Evolutionary conservation across 2,113 vertebrate species (phyloP), one percentile per base, ranked within the genome.

Genomic region (Megalops atlanticus): DNA sequence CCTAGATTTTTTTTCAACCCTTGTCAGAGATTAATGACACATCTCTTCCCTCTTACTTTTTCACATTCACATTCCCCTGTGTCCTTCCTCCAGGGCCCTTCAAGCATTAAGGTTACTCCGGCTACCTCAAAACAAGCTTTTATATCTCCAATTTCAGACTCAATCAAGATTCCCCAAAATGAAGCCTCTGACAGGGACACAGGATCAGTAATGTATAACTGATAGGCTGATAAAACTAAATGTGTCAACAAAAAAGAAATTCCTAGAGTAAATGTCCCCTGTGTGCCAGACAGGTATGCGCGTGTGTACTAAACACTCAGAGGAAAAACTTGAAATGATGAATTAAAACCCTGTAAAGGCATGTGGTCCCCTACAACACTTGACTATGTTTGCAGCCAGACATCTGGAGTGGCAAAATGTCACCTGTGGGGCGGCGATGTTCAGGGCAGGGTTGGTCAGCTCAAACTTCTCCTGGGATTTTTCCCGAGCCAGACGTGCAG

Each of bases 381-480:
- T n/a, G n/a, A n/a, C n/a, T 6, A 6, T 45, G 43, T 14, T 14
- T 45, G 7, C 43, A 45, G 43, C 14, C 7, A 45, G n/a, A 68
- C n/a, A 5, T 31, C 38, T 73, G 18, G 15, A 2, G 33, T 4
- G 4, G 5, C 64, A n/a, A n/a, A 39, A 14, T 70, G n/a, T 92
- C 89, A 99, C 98, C 96, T 98, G 97, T 81, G 96, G 97, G n/a
- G 97, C 90, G 0, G 94, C 84, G 38, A 98, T 94, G 36, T 41
- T 96, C 15, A 98, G 94, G 3, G 95, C 96, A 0, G 97, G 94
- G 68, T 95, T 96, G 84, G 93, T 95, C 81, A 99, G 89, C 84
- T 99, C 97, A 0, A 94, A 94, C 43, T 98, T 98, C 84, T 99
- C 98, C 89, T 99, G 97, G 0, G 96, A 98, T 79, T 98, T 99